Evolutionary conservation across 2,113 vertebrate species (phyloP).

Genomic region (Phoxinus phoxinus): DNA sequence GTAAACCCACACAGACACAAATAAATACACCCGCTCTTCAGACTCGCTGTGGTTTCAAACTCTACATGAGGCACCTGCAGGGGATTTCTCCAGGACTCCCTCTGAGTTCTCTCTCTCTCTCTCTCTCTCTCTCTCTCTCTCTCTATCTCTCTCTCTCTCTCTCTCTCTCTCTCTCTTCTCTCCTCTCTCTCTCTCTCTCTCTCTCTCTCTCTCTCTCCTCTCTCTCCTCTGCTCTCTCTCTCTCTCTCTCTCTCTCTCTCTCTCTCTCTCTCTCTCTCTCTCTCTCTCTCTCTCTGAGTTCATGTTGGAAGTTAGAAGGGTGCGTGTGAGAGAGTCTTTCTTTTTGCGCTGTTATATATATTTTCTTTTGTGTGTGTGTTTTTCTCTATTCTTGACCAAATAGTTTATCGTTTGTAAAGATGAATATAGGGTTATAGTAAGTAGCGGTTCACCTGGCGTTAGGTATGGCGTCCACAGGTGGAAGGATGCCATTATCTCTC

Average conservation of each 20-base stretch:
- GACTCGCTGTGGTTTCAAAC: background rate
- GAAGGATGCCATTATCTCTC: background rate
- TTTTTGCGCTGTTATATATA: background rate
- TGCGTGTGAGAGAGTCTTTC: background rate
- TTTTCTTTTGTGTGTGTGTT: background rate
- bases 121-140: conserved; percentile 8
- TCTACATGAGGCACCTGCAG: conserved; percentile 35
- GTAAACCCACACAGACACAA: background rate
- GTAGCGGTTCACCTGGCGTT: background rate
- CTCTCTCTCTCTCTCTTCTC: background rate
- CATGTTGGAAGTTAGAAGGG: background rate
- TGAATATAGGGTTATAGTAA: background rate
- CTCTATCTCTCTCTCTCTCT: background rate
- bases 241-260: too few relatives aligned
- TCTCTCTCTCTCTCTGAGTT: too few relatives aligned
- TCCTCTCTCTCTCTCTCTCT: too few relatives aligned
- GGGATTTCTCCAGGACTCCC: conserved; percentile 42
- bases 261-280: too few relatives aligned
- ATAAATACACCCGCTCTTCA: conserved; percentile 2
- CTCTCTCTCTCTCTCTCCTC: too few relatives aligned
- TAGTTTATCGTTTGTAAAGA: background rate
- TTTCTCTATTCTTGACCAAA: background rate
- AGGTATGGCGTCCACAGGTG: background rate
- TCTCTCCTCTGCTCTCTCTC: conserved; percentile 15
- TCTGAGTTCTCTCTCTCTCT: background rate